Base-by-base conservation (phyloP, 2,797 vertebrate genomes). In the Acestrorhynchus altus region DNA sequence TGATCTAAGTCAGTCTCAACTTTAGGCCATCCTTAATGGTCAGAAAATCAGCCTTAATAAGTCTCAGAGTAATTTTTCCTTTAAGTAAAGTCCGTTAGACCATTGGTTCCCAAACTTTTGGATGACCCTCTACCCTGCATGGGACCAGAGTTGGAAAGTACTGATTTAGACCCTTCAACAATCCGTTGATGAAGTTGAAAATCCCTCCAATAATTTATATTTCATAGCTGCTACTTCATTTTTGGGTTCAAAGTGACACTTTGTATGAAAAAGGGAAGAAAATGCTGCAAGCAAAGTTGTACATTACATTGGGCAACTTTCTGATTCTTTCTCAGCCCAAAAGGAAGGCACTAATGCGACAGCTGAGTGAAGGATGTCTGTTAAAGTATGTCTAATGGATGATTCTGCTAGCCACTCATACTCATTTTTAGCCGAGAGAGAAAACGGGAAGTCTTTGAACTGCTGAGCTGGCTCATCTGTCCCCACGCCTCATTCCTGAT, bases 141-240 rank as follows among this genome's bases (percentile, higher is more conserved):
- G 2, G 31, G 31, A 35, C 31, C 31, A 35, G 31, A 35, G 31
- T 35, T 35, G 31, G 31, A 6, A 35, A 6, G 2, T 6, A 35
- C 31, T 35, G 31, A 35, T 72, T 61, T 18, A 42, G 44, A 75
- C 47, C 47, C 28, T 13, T 61, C 40, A 78, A 77, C 28, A 67
- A 67, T 44, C 24, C 9, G 26, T 1, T n/a, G 35, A 68, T 18
- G 15, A 24, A 20, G 16, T 39, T 24, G 16, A 47, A 46, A 52
- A 73, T 65, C 26, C 16, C 81, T 78, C 60, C 49, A 84, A n/a
- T 80, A 78, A 78, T 67, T 81, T 40, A 80, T 75, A 64, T 80
- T 77, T 81, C 57, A 74, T 28, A 67, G 67, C 66, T 61, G 52
- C 72, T 72, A 59, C 68, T 78, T 80, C 70, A 78, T 80, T 82